Base-by-base conservation (phyloP, 2,888 invertebrate genomes). In the Eristalis arbustorum region DNA sequence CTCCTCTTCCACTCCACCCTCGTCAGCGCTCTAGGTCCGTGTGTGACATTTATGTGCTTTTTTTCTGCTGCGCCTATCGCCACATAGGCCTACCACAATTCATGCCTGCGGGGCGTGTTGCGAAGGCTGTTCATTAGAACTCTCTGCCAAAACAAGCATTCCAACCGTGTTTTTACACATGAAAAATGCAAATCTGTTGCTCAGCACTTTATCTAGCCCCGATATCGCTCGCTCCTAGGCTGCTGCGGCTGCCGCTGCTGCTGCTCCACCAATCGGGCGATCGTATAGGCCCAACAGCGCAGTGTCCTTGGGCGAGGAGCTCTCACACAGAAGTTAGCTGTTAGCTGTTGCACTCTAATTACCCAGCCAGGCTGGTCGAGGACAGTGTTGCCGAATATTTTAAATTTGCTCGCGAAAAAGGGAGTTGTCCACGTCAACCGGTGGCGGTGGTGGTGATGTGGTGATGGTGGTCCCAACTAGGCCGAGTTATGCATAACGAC, bases 321-420 rank as follows among this genome's bases (percentile, higher is more conserved):
- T 82, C 66, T 82, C 77, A 78, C 64, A 31, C n/a, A 37, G 34
- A 83, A 83, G 78, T 75, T 59, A 8, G 37, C 37, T 37, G 37
- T 37, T 8, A 64, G 82, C 61, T 83, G 73, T 71, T 67, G 83
- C 87, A 83, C 74, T 87, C 83, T 87, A 87, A 83, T 83, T 87
- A 83, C 87, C 87, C 87, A 72, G 82, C 85, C 85, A 71, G 73
- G 37, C 37, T 69, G 69, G 74, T 72, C 87, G 83, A 74, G 74
- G 78, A 87, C 87, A 78, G 66, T 83, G 74, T 67, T 75, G 75
- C 87, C 83, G 83, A 87, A 83, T 83, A 83, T 85, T 82, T 85
- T 74, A 78, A 83, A 82, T 75, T 71, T 61, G 67, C 74, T 71
- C 28, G n/a, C 40, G 56, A 75, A 87, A 87, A 83, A 87, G 87